Base-by-base conservation (phyloP, 30 jellyfish, hydroid and myxozoan species). In the Aurelia sp. region DNA sequence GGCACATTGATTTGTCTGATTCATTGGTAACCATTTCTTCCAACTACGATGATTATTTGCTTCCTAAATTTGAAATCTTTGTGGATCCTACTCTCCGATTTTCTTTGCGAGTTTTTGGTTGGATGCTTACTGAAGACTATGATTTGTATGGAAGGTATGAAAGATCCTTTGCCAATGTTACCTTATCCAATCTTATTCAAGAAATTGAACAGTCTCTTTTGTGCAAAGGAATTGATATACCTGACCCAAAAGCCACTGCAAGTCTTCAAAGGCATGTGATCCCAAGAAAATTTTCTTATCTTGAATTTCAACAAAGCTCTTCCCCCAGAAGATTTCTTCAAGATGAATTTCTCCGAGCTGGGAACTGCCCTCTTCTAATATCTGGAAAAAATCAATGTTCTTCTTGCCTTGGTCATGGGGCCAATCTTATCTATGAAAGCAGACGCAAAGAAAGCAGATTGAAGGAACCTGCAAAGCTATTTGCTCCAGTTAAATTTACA, bases 191-290 rank as follows among this genome's bases (percentile, higher is more conserved):
- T 27, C 33, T 27, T 27, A 27, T 27, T 27, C 33, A 27, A 27
- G 33, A 27, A 27, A 27, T 27, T 0, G 33, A 27, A 27, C 33
- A 27, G 2, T 76, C 62, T 76, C 78, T 40, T 57, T 0, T 76
- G 17, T 76, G 88, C 77, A 73, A 73, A 73, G 84, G 72, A 44
- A 73, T 73, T 18, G 27, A 35, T 60, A 27, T 76, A 13, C 88
- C 88, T 37, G 88, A 76, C 27, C 78, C 88, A 3, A 76, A 76
- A 76, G 88, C 88, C 44, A 5, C 62, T 4, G 62, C 23, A 60
- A 76, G 77, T 61, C 2, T 76, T 55, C 88, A 79, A 65, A 64
- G 82, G 71, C 90, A 79, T 79, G 90, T 79, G 52, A 63, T 79
- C 65, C 90, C 90, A 62, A 79, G 55, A 51, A 41, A 15, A 40